These are phyloP conservation scores for Lethenteron reissneri DNA, from an alignment of 2,113 vertebrate genomes.

Conservation along the genomic window DNA sequence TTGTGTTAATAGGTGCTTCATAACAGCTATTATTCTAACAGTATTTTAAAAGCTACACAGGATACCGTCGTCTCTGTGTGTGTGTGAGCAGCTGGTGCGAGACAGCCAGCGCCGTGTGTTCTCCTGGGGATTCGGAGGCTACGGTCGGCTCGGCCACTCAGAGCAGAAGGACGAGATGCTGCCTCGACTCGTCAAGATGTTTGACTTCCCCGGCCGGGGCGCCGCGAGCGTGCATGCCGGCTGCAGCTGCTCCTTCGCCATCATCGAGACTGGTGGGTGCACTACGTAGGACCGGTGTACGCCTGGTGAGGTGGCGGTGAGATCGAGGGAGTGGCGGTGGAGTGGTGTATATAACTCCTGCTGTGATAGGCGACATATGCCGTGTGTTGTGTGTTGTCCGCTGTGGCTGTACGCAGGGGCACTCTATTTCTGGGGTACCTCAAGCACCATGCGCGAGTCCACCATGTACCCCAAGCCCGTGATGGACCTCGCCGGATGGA, in stretches of 20 bases:
- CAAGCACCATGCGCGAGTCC: conserved; percentile 79
- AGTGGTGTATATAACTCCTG: too few species aligned
- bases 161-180: conserved; percentile 96
- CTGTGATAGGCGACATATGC: rapidly evolving
- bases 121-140: conserved; percentile 82
- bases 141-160: conserved; percentile 62
- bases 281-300: too few species aligned
- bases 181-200: conserved; percentile 68
- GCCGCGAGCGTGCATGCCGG: conserved; percentile 54
- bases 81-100: conserved; percentile 37
- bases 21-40: too few species aligned
- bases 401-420: conserved; percentile 30
- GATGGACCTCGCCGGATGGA: conserved; percentile 87
- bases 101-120: conserved; percentile 87
- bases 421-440: conserved; percentile 85
- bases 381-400: rapidly evolving
- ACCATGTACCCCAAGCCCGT: conserved; percentile 94
- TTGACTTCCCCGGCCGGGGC: conserved; percentile 70
- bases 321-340: neutral
- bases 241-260: conserved; percentile 71
- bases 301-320: too few species aligned
- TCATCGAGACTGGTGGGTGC: conserved; percentile 57
- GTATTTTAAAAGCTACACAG: too few species aligned
- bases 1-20: too few species aligned
- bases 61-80: neutral